Evolutionary conservation across 92 coral and sea anemone genomes (phyloP), one percentile per base, ranked within the genome.

Genomic region (Micromussa lordhowensis): DNA sequence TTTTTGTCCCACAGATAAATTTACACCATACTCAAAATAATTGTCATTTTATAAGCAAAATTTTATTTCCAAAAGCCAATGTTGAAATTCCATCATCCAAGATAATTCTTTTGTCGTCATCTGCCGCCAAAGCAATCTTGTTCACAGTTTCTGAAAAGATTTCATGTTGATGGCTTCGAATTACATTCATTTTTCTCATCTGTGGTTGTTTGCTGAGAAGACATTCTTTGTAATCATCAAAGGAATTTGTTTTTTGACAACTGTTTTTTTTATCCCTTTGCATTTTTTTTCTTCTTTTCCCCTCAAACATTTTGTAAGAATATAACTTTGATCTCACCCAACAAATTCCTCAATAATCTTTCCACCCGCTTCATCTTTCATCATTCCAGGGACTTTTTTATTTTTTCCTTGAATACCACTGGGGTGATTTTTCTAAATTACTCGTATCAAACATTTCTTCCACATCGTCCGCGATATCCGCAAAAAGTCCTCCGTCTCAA

Each of bases 21-120:
- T n/a, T n/a, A n/a, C n/a, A n/a, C n/a, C n/a, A n/a, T n/a, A n/a
- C n/a, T n/a, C n/a, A n/a, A n/a, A n/a, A n/a, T n/a, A n/a, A n/a
- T n/a, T n/a, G n/a, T n/a, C n/a, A n/a, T n/a, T n/a, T n/a, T n/a
- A n/a, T n/a, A n/a, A n/a, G n/a, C n/a, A n/a, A n/a, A n/a, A n/a
- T n/a, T n/a, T n/a, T n/a, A n/a, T n/a, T n/a, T n/a, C n/a, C n/a
- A n/a, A n/a, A n/a, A n/a, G n/a, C n/a, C n/a, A n/a, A n/a, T n/a
- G n/a, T n/a, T n/a, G n/a, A n/a, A n/a, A n/a, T n/a, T n/a, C n/a
- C n/a, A n/a, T n/a, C n/a, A n/a, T n/a, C n/a, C n/a, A n/a, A n/a
- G n/a, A n/a, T n/a, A n/a, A 69, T 61, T 59, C 92, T 35, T 69
- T 91, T 91, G 64, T 89, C 92, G 83, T 89, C 92, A 29, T 1